phyloP scores from a whole-genome alignment of 2,113 vertebrate species.

The Ginglymostoma cirratum region DNA sequence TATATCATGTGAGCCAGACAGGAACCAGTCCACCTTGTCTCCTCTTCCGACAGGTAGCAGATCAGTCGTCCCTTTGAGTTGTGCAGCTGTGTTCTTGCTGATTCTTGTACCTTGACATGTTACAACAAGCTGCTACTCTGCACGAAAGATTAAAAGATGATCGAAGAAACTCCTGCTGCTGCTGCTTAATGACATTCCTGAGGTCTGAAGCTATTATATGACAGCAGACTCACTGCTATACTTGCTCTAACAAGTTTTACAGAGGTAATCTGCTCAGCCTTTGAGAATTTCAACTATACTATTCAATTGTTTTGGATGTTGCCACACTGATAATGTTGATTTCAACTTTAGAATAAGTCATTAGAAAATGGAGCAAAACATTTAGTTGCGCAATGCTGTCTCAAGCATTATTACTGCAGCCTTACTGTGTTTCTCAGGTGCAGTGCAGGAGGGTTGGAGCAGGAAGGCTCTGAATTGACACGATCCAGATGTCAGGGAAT shows the following conservation, averaged over 20 bases:
- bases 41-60: background rate
- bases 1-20: background rate
- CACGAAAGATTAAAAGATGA: background rate
- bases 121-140: background rate
- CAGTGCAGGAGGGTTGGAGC: no score
- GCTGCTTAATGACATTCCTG: conserved; percentile 18
- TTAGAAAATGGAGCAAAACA: background rate
- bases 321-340: background rate
- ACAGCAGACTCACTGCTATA: background rate
- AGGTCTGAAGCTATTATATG: background rate
- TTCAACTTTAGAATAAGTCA: background rate
- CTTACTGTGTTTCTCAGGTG: no score
- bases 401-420: no score
- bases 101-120: background rate
- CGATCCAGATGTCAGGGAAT: no score
- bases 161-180: background rate
- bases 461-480: no score
- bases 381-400: background rate
- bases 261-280: background rate
- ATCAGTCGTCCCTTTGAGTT: background rate
- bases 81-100: background rate
- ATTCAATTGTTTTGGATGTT: background rate
- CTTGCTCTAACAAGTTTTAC: background rate
- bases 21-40: background rate
- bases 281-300: background rate